Evolutionary conservation across 1,140 invertebrate genomes (phyloP).

Genomic region (Uloborus diversus): DNA sequence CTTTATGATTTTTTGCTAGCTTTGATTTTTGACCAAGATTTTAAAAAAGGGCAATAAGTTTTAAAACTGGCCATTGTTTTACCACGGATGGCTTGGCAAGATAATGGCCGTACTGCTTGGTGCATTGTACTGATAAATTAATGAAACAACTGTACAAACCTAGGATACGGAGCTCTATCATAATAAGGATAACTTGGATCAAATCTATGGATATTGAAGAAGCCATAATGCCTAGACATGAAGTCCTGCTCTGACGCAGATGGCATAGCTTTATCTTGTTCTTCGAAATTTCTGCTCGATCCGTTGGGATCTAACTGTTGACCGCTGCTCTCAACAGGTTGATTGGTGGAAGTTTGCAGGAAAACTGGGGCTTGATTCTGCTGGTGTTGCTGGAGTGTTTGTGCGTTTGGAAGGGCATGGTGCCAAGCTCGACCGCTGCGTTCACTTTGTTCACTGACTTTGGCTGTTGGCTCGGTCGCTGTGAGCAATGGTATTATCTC

Average conservation of each 20-base stretch:
- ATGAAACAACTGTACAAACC: neutral
- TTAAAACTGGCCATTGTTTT: neutral
- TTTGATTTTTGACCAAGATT: neutral
- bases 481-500: no score
- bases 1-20: neutral
- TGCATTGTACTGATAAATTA: neutral
- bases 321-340: neutral
- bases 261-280: slow-evolving; percentile 16
- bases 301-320: neutral
- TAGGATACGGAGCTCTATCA: slow-evolving; percentile 10
- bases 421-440: slow-evolving; percentile 20
- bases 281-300: slow-evolving; percentile 13
- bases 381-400: slow-evolving; percentile 5
- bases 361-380: neutral
- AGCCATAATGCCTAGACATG: slow-evolving; percentile 39
- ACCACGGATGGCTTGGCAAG: neutral
- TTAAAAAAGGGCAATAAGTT: neutral
- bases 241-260: slow-evolving; percentile 26
- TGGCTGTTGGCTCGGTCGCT: neutral
- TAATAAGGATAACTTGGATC: slow-evolving; percentile 37
- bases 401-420: neutral
- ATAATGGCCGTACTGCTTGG: neutral
- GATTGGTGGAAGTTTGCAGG: slow-evolving; percentile 31
- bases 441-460: neutral
- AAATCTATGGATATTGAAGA: slow-evolving; percentile 41